Conservation (phyloP, 2,888 invertebrate genomes). For the Pemphredon lugubris region DNA sequence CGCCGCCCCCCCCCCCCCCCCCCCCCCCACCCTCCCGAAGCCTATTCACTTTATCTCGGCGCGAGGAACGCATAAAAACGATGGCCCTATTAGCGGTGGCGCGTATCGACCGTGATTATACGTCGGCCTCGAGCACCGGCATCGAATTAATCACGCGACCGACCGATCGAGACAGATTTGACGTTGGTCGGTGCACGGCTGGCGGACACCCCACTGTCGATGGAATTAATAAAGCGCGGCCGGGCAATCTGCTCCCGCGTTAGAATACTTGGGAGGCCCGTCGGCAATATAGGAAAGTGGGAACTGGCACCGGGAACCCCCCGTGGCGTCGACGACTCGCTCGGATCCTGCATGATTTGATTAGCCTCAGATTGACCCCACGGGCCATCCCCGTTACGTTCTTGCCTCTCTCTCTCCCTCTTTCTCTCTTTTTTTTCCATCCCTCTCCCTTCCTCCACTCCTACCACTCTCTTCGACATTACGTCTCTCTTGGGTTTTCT, state of each 20-base stretch:
- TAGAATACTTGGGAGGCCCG: constrained; percentile 39
- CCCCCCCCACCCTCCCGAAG: too few relatives aligned
- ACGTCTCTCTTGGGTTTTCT: too few relatives aligned
- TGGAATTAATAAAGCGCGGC: constrained; percentile 80
- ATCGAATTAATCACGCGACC: constrained; percentile 70
- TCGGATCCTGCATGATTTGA: constrained; percentile 79
- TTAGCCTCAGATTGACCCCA: constrained; percentile 81
- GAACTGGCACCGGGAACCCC: constrained; percentile 52
- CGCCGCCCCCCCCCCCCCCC: too few relatives aligned
- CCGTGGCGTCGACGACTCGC: constrained; percentile 54
- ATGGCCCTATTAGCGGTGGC: constrained; percentile 67
- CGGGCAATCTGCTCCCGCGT: constrained; percentile 75
- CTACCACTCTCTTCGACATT: background rate
- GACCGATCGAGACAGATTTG: constrained; percentile 69
- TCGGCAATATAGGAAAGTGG: constrained; percentile 64
- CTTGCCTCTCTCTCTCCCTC: constrained; percentile 14
- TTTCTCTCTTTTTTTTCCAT: constrained; percentile 30
- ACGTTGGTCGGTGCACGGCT: constrained; percentile 23
- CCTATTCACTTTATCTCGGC: background rate
- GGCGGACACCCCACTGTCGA: constrained; percentile 66
- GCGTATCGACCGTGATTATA: constrained; percentile 53
- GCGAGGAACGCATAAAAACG: too few relatives aligned
- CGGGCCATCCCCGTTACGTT: constrained; percentile 56
- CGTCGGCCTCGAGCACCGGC: constrained; percentile 10
- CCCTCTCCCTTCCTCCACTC: constrained; percentile 19